Conservation (phyloP, 2,113 vertebrate species). For the Pterocles gutturalis region DNA sequence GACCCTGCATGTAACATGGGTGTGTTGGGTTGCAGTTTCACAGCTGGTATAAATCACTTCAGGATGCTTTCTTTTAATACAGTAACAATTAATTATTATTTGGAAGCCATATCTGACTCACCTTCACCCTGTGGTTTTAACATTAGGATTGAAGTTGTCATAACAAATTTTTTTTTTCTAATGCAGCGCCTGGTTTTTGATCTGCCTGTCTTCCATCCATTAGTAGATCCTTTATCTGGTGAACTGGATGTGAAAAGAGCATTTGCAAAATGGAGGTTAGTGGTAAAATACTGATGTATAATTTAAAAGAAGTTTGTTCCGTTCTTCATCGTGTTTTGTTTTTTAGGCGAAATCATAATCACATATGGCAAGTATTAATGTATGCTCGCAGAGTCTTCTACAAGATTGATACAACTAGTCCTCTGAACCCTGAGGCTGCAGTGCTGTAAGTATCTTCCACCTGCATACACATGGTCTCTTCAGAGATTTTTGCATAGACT, state of each 20-base stretch:
- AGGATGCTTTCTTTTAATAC: background rate
- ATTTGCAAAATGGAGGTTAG: conserved; percentile 97
- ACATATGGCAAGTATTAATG: conserved; percentile 98
- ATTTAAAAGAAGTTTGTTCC: background rate
- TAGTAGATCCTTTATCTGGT: conserved; percentile 93
- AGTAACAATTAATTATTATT: background rate
- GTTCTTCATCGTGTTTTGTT: background rate
- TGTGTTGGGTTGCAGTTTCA: background rate
- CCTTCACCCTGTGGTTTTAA: background rate
- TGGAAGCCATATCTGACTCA: background rate
- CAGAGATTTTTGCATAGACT: background rate
- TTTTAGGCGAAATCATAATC: conserved; percentile 94
- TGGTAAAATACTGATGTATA: background rate
- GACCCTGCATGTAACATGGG: background rate
- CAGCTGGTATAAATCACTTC: background rate
- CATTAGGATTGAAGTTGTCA: background rate
- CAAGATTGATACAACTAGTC: conserved; percentile 93
- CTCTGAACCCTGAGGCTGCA: conserved; percentile 95
- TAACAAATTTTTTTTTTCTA: background rate
- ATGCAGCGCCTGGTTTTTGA: conserved; percentile 93
- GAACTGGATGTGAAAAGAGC: conserved; percentile 97
- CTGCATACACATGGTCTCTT: background rate
- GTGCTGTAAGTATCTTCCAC: conserved; percentile 86
- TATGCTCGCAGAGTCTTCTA: conserved; percentile 96
- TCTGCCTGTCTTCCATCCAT: conserved; percentile 94